Base-by-base conservation (phyloP, 1,140 invertebrate genomes). In the Musca vetustissima region DNA sequence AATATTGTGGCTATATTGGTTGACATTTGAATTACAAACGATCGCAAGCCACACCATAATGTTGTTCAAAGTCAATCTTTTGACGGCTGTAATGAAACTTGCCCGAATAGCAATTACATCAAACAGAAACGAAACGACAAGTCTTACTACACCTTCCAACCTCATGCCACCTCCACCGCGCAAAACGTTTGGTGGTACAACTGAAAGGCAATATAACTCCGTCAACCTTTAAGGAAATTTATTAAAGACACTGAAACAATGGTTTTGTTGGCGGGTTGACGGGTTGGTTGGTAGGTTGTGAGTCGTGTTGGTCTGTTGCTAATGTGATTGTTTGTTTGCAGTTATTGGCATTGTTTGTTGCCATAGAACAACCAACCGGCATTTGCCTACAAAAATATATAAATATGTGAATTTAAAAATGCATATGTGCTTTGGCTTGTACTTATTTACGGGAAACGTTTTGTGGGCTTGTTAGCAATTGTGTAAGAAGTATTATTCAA, bases 11-110 rank as follows among this genome's bases (percentile, higher is more conserved):
- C 24, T 72, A 73, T 75, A 76, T 71, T 76, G 76, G 76, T 75
- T 78, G 77, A 78, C 77, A 78, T 78, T 78, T 78, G 57, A 61
- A 36, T 61, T 61, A 61, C 68, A 64, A 70, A 74, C 57, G 28
- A 61, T 61, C 57, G 21, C 19, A 61, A 2, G 52, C 21, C 21
- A 55, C 52, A 55, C 21, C 52, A 55, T 43, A 43, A 43, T 13
- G 36, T 43, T 43, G 36, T 43, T 43, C 36, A 43, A 43, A 43
- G 36, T 43, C 36, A 43, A 43, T 43, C 36, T 43, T 43, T 43
- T 11, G 36, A 43, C 11, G 36, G 36, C 11, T 43, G 36, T 43
- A 43, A 43, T 43, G 36, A 43, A 43, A 43, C 36, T 43, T 43
- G 36, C 6, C 11, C 13, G 43, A 61, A n/a, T 19, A 21, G 57